Evolutionary conservation across 2,888 invertebrate species (phyloP), one percentile per base, ranked within the genome.

Genomic region (Electrophaes corylata): DNA sequence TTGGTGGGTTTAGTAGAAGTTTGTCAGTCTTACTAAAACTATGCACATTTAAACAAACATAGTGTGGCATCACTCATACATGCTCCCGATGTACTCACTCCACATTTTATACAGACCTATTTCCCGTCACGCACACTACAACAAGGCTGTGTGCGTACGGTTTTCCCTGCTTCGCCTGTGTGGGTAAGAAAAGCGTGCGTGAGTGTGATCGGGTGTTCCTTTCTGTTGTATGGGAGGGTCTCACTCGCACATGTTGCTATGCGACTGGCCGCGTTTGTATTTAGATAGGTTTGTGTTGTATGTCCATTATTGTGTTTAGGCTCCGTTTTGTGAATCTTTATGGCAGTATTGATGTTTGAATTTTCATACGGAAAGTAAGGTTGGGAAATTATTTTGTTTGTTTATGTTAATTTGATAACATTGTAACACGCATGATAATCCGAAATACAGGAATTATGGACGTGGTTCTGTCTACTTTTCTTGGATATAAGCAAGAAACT

Each of bases 261-360:
- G 64, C 62, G 57, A 62, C 61, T 57, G 49, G 18, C 40, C 56
- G 58, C 60, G 55, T 54, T 51, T 33, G 39, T 63, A 77, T 75
- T 49, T 41, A 76, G 75, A 72, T 79, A 73, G 74, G 72, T 74
- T 50, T 72, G 67, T 69, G 71, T 73, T 78, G 78, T 78, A 76
- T 79, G 81, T 82, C 83, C 79, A 86, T 87, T 86, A 86, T 81
- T 78, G 78, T 81, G 60, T 60, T 61, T 57, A 62, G 59, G 59
- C 50, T 57, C 51, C 60, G 64, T 65, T 67, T 65, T 63, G 66
- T 63, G 63, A 65, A 67, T 67, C 63, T 65, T 67, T 65, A 57
- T 46, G 56, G 49, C 49, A 48, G 60, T 61, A 63, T 63, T 61
- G 60, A 62, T 61, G 64, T 61, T 63, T 63, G 61, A 62, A 37